A percentile compares a stretch with the other conserved stretches of the same genome.
These are phyloP conservation scores for Crotophaga sulcirostris DNA, from an alignment of 2,113 vertebrate species.

Conservation along the genomic window DNA sequence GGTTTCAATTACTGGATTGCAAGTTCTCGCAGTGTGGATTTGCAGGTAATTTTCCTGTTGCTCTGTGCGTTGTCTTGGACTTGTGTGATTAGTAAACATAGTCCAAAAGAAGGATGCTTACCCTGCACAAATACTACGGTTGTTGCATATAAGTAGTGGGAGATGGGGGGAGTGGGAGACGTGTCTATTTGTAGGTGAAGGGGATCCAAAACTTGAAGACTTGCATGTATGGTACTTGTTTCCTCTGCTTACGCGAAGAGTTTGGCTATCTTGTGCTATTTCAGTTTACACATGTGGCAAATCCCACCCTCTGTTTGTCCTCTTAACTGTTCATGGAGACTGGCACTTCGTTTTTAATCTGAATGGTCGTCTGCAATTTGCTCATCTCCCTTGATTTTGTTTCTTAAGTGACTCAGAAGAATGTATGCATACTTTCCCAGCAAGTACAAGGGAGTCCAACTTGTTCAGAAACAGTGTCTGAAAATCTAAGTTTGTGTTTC, in stretches of 20 bases:
- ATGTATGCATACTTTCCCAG: not conserved
- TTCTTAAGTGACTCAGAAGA: not conserved
- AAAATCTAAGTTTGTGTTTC: not conserved
- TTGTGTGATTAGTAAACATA: not conserved
- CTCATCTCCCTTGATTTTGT: not conserved
- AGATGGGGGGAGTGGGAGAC: not conserved
- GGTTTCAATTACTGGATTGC: slow-evolving; percentile 96
- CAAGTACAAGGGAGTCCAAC: not conserved
- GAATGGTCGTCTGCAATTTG: not conserved
- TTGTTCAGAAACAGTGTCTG: not conserved
- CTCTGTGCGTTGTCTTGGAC: not conserved
- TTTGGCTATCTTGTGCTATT: not conserved
- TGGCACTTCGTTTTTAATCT: not conserved
- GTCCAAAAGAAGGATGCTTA: not conserved
- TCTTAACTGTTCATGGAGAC: not conserved
- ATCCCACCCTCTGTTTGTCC: not conserved
- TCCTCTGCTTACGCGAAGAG: not conserved
- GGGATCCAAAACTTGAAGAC: not conserved
- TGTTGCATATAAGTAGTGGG: not conserved
- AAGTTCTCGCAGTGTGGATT: slow-evolving; percentile 86
- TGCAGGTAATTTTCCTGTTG: slow-evolving; percentile 79
- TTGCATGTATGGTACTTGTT: not conserved
- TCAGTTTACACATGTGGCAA: not conserved
- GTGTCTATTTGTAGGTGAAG: not conserved
- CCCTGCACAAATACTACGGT: not conserved